These are phyloP conservation scores for Rousettus leschenaultii DNA, from an alignment of 2,113 vertebrate species.

Conservation along the genomic window DNA sequence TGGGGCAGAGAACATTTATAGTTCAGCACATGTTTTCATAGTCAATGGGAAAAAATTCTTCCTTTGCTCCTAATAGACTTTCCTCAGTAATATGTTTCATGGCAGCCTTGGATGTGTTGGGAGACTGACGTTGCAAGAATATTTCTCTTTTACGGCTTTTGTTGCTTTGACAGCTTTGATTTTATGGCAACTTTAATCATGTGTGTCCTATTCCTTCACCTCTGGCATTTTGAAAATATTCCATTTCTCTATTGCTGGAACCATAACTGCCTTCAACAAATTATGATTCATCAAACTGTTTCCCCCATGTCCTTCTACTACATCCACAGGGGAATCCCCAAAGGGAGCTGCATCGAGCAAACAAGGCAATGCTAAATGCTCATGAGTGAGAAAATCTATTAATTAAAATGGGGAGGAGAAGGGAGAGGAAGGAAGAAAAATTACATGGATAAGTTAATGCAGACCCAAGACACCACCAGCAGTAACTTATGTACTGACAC, in stretches of 20 bases:
- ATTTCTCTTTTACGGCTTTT: slow-evolving; percentile 82
- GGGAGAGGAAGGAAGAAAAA: slow-evolving; percentile 69
- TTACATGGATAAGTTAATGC: slow-evolving; percentile 74
- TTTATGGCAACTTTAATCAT: slow-evolving; percentile 84
- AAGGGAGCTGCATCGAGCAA: slow-evolving; percentile 70
- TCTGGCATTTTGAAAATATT: slow-evolving; percentile 85
- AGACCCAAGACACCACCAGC: slow-evolving; percentile 74
- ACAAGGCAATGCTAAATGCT: slow-evolving; percentile 79
- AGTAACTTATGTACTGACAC: slow-evolving; percentile 76
- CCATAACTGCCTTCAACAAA: slow-evolving; percentile 80
- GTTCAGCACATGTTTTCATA: slow-evolving; percentile 73
- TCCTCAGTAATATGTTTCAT: slow-evolving; percentile 72
- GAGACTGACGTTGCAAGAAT: slow-evolving; percentile 74
- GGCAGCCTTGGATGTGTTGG: slow-evolving; percentile 72
- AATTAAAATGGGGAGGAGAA: slow-evolving; percentile 72
- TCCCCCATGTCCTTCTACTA: slow-evolving; percentile 33
- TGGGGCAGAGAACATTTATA: slow-evolving; percentile 72
- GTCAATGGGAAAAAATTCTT: slow-evolving; percentile 58
- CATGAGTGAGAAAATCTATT: slow-evolving; percentile 73
- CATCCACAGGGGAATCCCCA: slow-evolving; percentile 66
- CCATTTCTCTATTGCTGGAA: slow-evolving; percentile 75
- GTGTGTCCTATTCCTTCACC: slow-evolving; percentile 83
- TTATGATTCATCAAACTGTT: slow-evolving; percentile 77
- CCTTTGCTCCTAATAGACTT: slow-evolving; percentile 68
- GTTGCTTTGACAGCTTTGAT: slow-evolving; percentile 83